Percentiles rank a stretch among this genome's conserved stretches.
phyloP scores from a whole-genome alignment of 2,888 invertebrate genomes.

The Aphrophora alni region DNA sequence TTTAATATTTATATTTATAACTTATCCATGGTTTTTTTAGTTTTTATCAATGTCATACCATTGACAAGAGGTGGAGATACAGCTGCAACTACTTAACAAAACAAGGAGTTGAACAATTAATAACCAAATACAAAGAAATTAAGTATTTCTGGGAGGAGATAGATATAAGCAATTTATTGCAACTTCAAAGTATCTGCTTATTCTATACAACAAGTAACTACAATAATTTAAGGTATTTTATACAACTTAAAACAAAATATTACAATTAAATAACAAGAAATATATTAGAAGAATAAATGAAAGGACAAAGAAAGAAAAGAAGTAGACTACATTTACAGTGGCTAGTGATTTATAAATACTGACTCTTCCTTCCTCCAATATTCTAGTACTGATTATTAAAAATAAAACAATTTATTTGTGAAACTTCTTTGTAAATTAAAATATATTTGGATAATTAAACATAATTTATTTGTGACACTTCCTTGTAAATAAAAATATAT shows the following conservation, averaged over 20 bases:
- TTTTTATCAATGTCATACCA: no score
- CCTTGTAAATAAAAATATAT: background rate
- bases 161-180: background rate
- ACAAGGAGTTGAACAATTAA: no score
- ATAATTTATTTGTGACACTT: background rate
- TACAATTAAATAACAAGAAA: background rate
- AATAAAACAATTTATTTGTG: background rate
- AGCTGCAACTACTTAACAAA: no score
- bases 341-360: background rate
- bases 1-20: no score
- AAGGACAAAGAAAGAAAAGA: background rate
- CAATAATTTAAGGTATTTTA: conserved; percentile 4
- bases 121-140: no score
- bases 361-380: background rate
- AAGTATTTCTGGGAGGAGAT: no score
- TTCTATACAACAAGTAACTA: background rate
- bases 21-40: no score
- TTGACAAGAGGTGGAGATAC: no score
- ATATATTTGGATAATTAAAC: background rate
- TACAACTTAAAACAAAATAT: conserved; percentile 2
- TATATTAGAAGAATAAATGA: background rate
- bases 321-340: background rate
- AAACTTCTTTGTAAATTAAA: background rate
- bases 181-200: background rate
- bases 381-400: background rate